Base-by-base conservation (phyloP, 2,113 vertebrate species). In the Erpornis zantholeuca region DNA sequence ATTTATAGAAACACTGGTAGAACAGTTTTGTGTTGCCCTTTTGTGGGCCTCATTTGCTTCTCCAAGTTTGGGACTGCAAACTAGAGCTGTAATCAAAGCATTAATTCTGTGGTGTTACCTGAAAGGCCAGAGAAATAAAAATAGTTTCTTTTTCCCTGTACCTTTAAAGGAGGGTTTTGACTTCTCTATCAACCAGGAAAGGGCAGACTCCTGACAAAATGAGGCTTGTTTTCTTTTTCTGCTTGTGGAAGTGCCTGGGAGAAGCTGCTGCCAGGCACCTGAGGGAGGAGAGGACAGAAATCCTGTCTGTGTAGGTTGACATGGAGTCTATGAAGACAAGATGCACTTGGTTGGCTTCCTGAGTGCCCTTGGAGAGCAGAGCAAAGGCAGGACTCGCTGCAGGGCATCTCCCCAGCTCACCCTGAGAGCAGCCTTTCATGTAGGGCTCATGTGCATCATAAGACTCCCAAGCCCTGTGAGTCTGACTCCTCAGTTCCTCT, bases 21-120 rank as follows among this genome's bases (percentile, higher is more conserved):
- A 94, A 72, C 57, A 52, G 66, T 73, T 93, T 87, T 90, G 38
- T 87, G 21, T 89, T 90, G 85, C 96, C 94, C 85, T 96, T 95
- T 90, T 82, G 75, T 87, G 90, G 82, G 94, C 92, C 92, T 94
- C 82, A 57, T 76, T 93, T 91, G 36, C 63, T 93, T 69, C 64
- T 93, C 75, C 81, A 92, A 33, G 77, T 88, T 83, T 64, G 53
- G 69, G 65, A 75, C 61, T 95, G 65, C 66, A 69, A 91, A 79
- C 49, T 6, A 87, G 61, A 73, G 42, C 79, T 95, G 17, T 82
- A 86, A 86, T 85, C 53, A 92, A 82, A 88, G 59, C 63, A 82
- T 88, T 92, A 54, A 77, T 95, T 95, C 35, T 93, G 44, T 70
- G 59, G 60, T 18, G 16, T 76, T 92, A 96, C 94, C 91, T 93